A percentile compares a stretch with the other conserved stretches of the same genome.
Conservation (phyloP, 1,140 invertebrate species). For the Aphelinus atriplicis region DNA sequence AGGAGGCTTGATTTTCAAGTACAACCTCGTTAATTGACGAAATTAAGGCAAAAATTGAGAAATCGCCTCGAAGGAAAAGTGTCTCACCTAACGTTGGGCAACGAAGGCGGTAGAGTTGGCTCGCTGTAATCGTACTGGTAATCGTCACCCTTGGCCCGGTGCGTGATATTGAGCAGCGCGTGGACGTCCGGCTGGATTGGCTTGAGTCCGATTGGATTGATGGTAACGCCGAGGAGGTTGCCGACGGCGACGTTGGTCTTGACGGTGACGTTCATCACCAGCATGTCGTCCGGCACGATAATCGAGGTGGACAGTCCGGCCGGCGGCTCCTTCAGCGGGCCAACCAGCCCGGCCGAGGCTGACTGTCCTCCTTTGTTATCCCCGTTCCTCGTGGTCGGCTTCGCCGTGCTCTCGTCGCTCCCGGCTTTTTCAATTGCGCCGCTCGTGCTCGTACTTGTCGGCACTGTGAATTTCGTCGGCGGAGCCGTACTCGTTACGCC, state of each 20-base stretch:
- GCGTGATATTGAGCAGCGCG: conserved; percentile 63
- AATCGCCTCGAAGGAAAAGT: not conserved
- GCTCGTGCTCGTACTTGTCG: not conserved
- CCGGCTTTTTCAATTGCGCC: not conserved
- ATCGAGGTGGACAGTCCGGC: conserved; percentile 49
- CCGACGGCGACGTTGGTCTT: conserved; percentile 62
- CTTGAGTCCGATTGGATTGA: conserved; percentile 52
- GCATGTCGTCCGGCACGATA: conserved; percentile 55
- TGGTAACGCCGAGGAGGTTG: conserved; percentile 53
- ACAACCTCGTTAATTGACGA: not conserved
- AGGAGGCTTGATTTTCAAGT: too few relatives aligned
- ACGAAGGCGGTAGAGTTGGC: conserved; percentile 76
- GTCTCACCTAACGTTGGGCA: conserved; percentile 75
- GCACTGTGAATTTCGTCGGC: too few relatives aligned
- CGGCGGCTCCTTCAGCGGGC: conserved; percentile 19
- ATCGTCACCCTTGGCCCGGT: conserved; percentile 57
- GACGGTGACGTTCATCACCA: conserved; percentile 62
- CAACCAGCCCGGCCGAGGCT: not conserved
- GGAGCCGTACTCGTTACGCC: not conserved
- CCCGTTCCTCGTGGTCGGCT: not conserved
- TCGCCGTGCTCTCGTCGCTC: not conserved
- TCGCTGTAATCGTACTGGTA: conserved; percentile 74
- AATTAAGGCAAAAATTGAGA: not conserved
- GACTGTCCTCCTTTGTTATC: not conserved
- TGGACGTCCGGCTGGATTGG: conserved; percentile 61